Evolutionary conservation across 2,888 invertebrate species (phyloP).

Genomic region (Andrena trimmerana): DNA sequence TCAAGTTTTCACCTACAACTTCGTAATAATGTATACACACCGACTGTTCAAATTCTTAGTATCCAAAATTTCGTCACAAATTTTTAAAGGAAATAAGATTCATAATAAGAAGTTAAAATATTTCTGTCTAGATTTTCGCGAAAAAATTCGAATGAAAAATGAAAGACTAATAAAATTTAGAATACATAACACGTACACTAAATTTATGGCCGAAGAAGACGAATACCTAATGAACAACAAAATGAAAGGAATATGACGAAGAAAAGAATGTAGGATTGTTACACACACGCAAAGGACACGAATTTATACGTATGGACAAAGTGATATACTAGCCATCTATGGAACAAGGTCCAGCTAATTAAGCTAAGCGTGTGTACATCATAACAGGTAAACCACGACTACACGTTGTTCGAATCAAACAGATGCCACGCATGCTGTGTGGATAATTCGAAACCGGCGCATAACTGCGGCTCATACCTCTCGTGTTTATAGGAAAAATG

Average conservation of each 20-base stretch:
- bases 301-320: constrained; percentile 22
- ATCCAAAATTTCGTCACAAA: too few species aligned
- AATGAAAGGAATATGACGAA: neutral
- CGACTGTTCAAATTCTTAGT: too few species aligned
- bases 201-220: too few species aligned
- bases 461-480: neutral
- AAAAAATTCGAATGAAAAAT: too few species aligned
- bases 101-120: too few species aligned
- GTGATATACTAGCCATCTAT: constrained; percentile 22
- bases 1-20: too few species aligned
- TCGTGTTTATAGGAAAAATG: neutral
- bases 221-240: neutral
- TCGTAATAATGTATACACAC: too few species aligned
- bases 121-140: too few species aligned
- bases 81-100: too few species aligned
- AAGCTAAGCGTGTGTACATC: constrained; percentile 53
- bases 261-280: neutral
- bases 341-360: constrained; percentile 44
- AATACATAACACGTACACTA: too few species aligned
- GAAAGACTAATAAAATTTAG: too few species aligned
- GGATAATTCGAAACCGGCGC: constrained; percentile 28
- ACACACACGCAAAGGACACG: neutral
- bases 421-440: constrained; percentile 41
- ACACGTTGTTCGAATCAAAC: constrained; percentile 60
- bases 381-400: constrained; percentile 62